Conservation (phyloP, 1,140 invertebrate species). For the Drosophila ohnishii region DNA sequence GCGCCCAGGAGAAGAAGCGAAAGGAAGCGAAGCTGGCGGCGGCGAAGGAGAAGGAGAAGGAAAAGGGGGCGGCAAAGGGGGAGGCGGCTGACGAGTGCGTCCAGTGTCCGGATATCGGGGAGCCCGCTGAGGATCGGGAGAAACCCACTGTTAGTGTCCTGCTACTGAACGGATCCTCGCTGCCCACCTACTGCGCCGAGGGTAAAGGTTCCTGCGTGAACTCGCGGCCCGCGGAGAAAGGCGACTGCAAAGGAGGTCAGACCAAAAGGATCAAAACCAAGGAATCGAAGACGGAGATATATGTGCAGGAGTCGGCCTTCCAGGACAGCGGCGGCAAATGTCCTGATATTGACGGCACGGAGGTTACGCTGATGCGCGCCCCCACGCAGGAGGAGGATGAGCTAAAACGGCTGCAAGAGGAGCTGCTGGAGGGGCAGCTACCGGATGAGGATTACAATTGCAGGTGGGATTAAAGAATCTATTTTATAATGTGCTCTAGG, state of each 20-base stretch:
- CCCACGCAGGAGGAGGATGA: conserved; percentile 41
- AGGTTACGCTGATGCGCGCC: conserved; percentile 47
- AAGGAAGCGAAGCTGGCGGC: background rate
- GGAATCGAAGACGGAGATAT: conserved; percentile 49
- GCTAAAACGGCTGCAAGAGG: background rate
- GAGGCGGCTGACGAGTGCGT: background rate
- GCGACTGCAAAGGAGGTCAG: background rate
- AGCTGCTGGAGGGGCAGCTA: background rate
- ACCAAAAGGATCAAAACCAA: conserved; percentile 8
- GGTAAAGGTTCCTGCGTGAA: background rate
- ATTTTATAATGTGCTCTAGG: no score
- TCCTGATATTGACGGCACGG: conserved; percentile 54
- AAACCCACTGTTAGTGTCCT: conserved; percentile 49
- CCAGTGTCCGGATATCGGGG: conserved; percentile 13
- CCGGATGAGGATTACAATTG: conserved; percentile 5
- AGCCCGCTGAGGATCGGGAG: background rate
- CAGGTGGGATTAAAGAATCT: background rate
- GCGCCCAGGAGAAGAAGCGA: background rate
- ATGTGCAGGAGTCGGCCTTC: conserved; percentile 54
- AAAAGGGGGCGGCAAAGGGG: background rate
- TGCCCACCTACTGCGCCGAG: conserved; percentile 36
- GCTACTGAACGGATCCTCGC: conserved; percentile 50
- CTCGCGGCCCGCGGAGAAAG: background rate
- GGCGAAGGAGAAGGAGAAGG: background rate
- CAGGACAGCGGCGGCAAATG: conserved; percentile 31